A percentile compares a stretch with the other conserved stretches of the same genome.
Evolutionary conservation across 2,888 invertebrate species (phyloP).

Genomic region (Bombylius major): DNA sequence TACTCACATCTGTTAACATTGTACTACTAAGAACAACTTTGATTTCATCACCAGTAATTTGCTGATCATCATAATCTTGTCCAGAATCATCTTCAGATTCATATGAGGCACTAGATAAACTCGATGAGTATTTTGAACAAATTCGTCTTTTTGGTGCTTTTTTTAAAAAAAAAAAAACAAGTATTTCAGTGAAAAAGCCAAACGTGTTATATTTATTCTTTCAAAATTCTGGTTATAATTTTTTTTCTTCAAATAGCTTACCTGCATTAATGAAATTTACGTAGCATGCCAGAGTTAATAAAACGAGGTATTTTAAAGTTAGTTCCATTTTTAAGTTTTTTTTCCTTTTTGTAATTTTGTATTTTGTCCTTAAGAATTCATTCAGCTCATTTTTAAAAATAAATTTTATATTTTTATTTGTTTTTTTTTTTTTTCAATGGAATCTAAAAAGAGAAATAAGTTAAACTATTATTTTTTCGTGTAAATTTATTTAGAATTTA

Average conservation of each 20-base stretch:
- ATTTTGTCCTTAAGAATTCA: too few species aligned
- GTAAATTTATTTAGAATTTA: too few species aligned
- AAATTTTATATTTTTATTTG: too few species aligned
- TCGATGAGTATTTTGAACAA: neutral
- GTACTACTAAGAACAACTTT: too few species aligned
- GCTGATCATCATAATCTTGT: neutral
- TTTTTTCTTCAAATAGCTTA: neutral
- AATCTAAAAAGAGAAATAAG: too few species aligned
- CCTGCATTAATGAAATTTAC: neutral
- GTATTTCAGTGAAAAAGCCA: too few species aligned
- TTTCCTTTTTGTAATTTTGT: neutral
- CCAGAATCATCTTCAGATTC: neutral
- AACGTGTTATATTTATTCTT: neutral
- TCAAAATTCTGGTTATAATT: too few species aligned
- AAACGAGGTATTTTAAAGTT: neutral
- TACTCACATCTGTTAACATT: too few species aligned
- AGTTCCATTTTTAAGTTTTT: neutral
- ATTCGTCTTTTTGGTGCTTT: constrained; percentile 1
- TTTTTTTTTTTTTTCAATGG: too few species aligned
- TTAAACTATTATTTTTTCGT: too few species aligned
- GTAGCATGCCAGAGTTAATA: neutral
- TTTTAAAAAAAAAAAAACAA: neutral
- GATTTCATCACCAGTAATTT: too few species aligned
- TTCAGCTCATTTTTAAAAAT: too few species aligned
- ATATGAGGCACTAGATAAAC: neutral